Conservation (phyloP, 2,888 invertebrate species). For the Candidula unifasciata region DNA sequence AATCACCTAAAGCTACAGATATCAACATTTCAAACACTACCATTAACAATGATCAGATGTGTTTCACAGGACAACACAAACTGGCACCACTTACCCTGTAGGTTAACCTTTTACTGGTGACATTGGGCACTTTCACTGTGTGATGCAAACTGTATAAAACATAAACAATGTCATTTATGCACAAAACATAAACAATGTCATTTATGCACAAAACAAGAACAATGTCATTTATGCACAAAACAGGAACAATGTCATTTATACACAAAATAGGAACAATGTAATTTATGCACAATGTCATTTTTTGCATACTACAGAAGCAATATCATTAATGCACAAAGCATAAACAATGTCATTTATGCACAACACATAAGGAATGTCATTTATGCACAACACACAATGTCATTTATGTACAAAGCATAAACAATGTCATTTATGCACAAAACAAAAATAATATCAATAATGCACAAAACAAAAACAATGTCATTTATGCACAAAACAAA, state of each 20-base stretch:
- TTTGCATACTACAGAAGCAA: constrained; percentile 53
- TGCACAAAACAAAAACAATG: background rate
- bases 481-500: constrained; percentile 53
- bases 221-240: background rate
- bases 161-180: background rate
- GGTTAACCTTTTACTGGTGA: constrained; percentile 74
- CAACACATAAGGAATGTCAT: background rate
- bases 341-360: constrained; percentile 52
- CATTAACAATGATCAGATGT: no score
- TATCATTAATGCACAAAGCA: background rate
- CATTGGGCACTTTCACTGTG: constrained; percentile 73
- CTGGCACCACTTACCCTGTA: constrained; percentile 67
- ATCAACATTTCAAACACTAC: no score
- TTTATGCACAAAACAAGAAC: background rate
- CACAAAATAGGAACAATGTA: background rate
- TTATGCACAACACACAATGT: background rate
- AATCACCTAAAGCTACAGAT: no score
- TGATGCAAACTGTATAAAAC: constrained; percentile 62
- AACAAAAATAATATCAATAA: background rate
- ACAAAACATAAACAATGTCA: background rate
- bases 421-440: background rate
- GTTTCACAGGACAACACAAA: no score
- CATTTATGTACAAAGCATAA: background rate
- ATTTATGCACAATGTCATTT: no score
- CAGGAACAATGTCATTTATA: background rate